A percentile compares a stretch with the other conserved stretches of the same genome.
Evolutionary conservation across 2,888 invertebrate genomes (phyloP).

Genomic region (Zelleria hepariella): DNA sequence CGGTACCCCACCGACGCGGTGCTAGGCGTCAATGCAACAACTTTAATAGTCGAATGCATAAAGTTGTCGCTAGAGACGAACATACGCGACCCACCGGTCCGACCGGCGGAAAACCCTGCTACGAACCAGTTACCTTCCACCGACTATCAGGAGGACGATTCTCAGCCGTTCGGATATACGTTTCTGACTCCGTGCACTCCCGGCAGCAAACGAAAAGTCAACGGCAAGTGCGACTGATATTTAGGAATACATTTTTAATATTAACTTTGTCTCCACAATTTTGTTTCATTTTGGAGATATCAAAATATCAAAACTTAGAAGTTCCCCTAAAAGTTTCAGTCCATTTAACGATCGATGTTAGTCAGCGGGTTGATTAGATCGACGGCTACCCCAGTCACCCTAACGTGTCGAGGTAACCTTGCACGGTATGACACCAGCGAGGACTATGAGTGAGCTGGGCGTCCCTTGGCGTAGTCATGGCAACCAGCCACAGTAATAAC

Average conservation of each 20-base stretch:
- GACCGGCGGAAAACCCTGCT: conserved; percentile 26
- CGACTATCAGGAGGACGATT: too few relatives aligned
- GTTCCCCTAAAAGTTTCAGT: background rate
- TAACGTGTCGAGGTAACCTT: conserved; percentile 23
- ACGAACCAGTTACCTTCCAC: too few relatives aligned
- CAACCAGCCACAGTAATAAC: too few relatives aligned
- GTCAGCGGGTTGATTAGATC: conserved; percentile 18
- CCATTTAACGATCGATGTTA: conserved; percentile 2
- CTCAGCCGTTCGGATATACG: background rate
- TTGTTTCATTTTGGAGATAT: too few relatives aligned
- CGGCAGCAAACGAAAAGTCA: background rate
- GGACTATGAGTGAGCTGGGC: conserved; percentile 25
- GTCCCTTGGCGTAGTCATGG: conserved; percentile 44
- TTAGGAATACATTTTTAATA: background rate
- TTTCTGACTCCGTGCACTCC: background rate
- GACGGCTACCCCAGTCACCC: conserved; percentile 19
- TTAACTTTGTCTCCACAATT: too few relatives aligned
- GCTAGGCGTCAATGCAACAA: conserved; percentile 74
- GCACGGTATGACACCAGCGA: conserved; percentile 36
- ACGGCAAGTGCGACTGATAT: background rate
- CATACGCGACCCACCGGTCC: conserved; percentile 23
- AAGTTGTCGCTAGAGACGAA: conserved; percentile 32
- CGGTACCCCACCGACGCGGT: conserved; percentile 39
- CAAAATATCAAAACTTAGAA: too few relatives aligned
- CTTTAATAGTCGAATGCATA: conserved; percentile 72